A percentile compares a stretch with the other conserved stretches of the same genome.
Evolutionary conservation across 2,888 invertebrate genomes (phyloP).

Genomic region (Formica aserva): DNA sequence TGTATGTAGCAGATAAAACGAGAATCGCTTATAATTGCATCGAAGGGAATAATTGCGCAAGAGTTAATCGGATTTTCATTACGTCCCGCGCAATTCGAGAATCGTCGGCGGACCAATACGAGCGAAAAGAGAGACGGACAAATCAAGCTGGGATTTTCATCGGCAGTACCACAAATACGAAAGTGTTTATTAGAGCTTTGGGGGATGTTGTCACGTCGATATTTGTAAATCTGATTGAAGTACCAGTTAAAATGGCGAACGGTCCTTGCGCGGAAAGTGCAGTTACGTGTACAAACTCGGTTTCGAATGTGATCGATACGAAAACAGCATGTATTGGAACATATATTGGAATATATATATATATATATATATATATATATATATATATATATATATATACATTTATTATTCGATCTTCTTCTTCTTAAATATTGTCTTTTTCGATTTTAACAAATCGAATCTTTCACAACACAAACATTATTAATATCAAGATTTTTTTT

Average conservation of each 20-base stretch:
- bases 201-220: conserved; percentile 48
- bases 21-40: conserved; percentile 68
- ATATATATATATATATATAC: background rate
- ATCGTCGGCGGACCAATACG: conserved; percentile 59
- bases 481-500: background rate
- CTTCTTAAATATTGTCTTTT: background rate
- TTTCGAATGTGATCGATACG: conserved; percentile 53
- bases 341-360: conserved; percentile 10
- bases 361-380: background rate
- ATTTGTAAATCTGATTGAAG: conserved; percentile 56
- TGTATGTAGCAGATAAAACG: conserved; percentile 43
- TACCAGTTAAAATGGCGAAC: conserved; percentile 37
- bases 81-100: conserved; percentile 53
- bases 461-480: background rate
- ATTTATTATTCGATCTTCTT: conserved; percentile 24
- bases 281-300: conserved; percentile 52
- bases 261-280: conserved; percentile 51
- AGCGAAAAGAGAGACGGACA: conserved; percentile 47
- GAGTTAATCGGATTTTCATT: conserved; percentile 71
- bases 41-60: conserved; percentile 62
- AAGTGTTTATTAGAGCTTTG: conserved; percentile 57
- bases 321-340: conserved; percentile 30
- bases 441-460: background rate
- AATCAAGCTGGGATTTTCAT: conserved; percentile 48
- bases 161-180: conserved; percentile 19